Evolutionary conservation across 2,113 vertebrate genomes (phyloP), one percentile per base, ranked within the genome.

Genomic region (Cygnus atratus): DNA sequence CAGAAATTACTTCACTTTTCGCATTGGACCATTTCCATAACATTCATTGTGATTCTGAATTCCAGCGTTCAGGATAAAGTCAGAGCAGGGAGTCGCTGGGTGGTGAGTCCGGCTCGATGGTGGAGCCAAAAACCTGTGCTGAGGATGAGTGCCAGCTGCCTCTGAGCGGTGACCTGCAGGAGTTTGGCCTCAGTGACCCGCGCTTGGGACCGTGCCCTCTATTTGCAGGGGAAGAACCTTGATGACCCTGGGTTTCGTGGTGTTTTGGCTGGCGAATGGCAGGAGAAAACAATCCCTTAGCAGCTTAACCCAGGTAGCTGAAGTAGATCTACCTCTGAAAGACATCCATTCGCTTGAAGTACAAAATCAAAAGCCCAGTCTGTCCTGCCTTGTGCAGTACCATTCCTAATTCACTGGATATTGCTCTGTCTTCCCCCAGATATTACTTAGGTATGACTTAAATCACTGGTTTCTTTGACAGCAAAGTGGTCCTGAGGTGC

Each of bases 1-100:
- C 59, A 88, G 72, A 87, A 92, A 65, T 95, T 54, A 72, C 88
- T 95, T 96, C 76, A 78, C 43, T 96, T 96, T 93, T 67, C 88
- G 77, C 80, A 72, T 87, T 96, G 90, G 92, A 92, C 13, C 20
- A 78, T 85, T 96, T 93, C 93, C 90, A 81, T 95, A 84, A 44
- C 37, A 62, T 84, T 84, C 75, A 11, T 22, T 90, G 68, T 78
- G 79, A 68, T 88, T 88, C 85, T 92, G 79, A 70, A 48, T 83
- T 86, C 82, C 76, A 71, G 25, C 1, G 3, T 88, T 74, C 39
- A 48, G 70, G 61, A 68, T 81, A 77, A 44, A 20, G 50, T 58
- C 35, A 50, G 46, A 80, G 68, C 57, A 58, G 68, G 67, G 48
- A 86, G 48, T n/a, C 0, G 0, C 29, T 46, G 59, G 15, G 52